A percentile compares a stretch with the other conserved stretches of the same genome.
phyloP scores from a whole-genome alignment of 2,888 invertebrate species.

The Sylvicola fuscatus region DNA sequence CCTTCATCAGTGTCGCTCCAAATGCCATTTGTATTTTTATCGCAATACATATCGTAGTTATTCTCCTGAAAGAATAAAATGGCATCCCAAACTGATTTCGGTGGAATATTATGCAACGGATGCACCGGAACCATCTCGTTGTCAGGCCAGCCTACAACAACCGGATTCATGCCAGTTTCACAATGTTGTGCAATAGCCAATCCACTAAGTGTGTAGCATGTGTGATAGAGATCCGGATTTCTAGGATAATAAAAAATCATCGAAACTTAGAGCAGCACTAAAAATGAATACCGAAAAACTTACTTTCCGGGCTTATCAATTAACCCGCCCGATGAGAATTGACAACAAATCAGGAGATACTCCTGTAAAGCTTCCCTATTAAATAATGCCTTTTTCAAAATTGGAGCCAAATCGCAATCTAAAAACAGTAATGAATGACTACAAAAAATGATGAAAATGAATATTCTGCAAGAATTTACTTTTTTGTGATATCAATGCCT shows the following conservation, averaged over 20 bases:
- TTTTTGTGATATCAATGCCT: slow-evolving; percentile 41
- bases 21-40: too few relatives aligned
- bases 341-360: slow-evolving; percentile 86
- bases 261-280: slow-evolving; percentile 1
- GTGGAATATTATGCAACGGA: slow-evolving; percentile 65
- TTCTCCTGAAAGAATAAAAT: slow-evolving; percentile 22
- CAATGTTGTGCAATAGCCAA: slow-evolving; percentile 78
- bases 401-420: slow-evolving; percentile 7
- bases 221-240: slow-evolving; percentile 83
- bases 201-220: slow-evolving; percentile 90
- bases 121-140: slow-evolving; percentile 60
- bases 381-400: slow-evolving; percentile 33
- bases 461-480: slow-evolving; percentile 11
- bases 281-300: slow-evolving; percentile 19
- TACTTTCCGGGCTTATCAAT: slow-evolving; percentile 93
- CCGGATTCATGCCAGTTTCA: slow-evolving; percentile 23
- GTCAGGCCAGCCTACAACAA: slow-evolving; percentile 39
- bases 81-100: slow-evolving; percentile 35
- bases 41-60: too few relatives aligned
- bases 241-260: slow-evolving; percentile 24
- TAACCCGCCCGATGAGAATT: slow-evolving; percentile 69
- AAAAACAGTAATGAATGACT: too few relatives aligned
- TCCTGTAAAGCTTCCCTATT: slow-evolving; percentile 80
- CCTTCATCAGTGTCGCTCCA: too few relatives aligned
- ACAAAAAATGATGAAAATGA: too few relatives aligned